Evolutionary conservation across 1,140 invertebrate genomes (phyloP), one percentile per base, ranked within the genome.

Genomic region (Cataglyphis hispanica): DNA sequence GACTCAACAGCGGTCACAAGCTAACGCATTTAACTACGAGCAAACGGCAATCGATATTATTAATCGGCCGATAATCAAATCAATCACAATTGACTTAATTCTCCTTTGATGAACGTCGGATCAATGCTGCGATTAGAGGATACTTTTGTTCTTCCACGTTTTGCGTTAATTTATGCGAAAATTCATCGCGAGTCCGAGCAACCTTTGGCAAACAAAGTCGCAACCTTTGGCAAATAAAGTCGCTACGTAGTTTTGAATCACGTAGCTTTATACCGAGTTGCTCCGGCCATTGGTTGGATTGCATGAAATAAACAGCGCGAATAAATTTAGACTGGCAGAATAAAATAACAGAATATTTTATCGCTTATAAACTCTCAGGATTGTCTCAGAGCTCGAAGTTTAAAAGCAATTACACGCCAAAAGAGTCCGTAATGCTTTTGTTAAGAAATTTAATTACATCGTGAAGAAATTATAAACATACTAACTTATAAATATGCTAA

Each of bases 1-100:
- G 89, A 90, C 67, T 90, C 89, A 86, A 69, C 69, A 58, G 81
- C 66, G 86, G 76, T 85, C 84, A 85, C 81, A 58, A 60, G 56
- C 83, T 90, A 90, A 87, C 77, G 83, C 89, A 83, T 90, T 90
- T 87, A 90, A 90, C 78, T 70, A 75, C 83, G 88, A 84, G 70
- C 86, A 90, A 90, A 67, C 84, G 50, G 22, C 83, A 77, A 31
- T 64, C 77, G 77, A 74, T 87, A 64, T 75, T 90, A 90, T 90
- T 90, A 90, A 90, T 90, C 86, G 76, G 34, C 64, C 86, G 76
- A 74, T 90, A 90, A 90, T 90, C 88, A 81, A 90, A 90, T 90
- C 89, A 87, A 0, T 50, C 56, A 87, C 88, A 90, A 90, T 90
- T 90, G 89, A 90, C 89, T 90, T 89, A 85, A 58, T 76, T 89